Evolutionary conservation across 1,140 invertebrate species (phyloP), one percentile per base, ranked within the genome.

Genomic region (Aphidius gifuensis): DNA sequence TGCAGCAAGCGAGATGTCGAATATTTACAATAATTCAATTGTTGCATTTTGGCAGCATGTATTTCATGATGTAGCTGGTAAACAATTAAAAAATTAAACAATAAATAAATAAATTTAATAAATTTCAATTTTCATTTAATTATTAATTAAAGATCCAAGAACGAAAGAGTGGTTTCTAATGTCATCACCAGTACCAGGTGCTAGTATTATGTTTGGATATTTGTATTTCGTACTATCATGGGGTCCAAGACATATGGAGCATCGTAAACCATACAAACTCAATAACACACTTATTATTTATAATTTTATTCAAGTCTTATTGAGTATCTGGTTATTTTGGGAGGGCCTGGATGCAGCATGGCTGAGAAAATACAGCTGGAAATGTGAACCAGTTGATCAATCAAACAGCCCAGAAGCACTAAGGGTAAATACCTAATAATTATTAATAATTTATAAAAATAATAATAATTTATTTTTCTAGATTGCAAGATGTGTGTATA

Each of bases 111-210:
- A 39, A 38, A 32, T 50, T 55, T 21, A 7, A 40, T 6, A 21
- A 54, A n/a, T 21, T 32, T 39, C 11, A 40, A 9, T 9, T 9
- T 39, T 44, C n/a, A 21, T 23, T 6, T n/a, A 47, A 58, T n/a
- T n/a, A 6, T 16, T 49, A n/a, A 46, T 72, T 69, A 49, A 75
- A 92, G 92, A 94, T 86, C 84, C 84, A 5, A 85, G 93, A 68
- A 92, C 92, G 45, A 90, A 88, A 67, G 86, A 93, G 66, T 95
- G 92, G 92, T 88, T 91, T 64, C 77, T 96, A 9, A 91, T 95
- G 78, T 83, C 83, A 23, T 88, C 88, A 5, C 92, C 91, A 1
- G 77, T 89, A 21, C 91, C 91, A 0, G 90, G 91, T 0, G 70
- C 89, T 5, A 84, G 83, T 39, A 87, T 92, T 40, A 74, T 91